Percentiles rank a stretch among this genome's conserved stretches.
Conservation (phyloP, 2,797 vertebrate genomes). For the Sebastes iracundus region DNA sequence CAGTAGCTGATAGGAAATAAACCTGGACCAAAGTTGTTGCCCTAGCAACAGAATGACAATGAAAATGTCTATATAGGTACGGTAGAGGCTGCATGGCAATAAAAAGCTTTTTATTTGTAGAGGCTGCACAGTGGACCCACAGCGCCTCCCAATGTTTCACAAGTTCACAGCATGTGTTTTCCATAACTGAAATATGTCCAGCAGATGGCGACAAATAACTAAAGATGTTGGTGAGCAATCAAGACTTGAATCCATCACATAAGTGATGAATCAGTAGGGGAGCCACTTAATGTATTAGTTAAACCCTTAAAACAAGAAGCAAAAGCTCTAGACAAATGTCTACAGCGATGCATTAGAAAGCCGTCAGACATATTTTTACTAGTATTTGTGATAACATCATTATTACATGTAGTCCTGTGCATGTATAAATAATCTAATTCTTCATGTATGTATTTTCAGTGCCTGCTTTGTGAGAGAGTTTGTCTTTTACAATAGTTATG, state of each 20-base stretch:
- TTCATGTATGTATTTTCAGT: not conserved
- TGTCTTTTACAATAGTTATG: not conserved
- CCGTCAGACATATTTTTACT: no score
- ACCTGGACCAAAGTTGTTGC: no score
- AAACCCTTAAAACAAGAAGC: not conserved
- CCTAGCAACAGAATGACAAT: no score
- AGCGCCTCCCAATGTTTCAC: not conserved
- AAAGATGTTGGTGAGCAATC: not conserved
- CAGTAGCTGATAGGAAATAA: no score
- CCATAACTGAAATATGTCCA: not conserved
- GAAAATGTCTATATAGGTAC: no score
- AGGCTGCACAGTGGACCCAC: no score
- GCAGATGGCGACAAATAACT: constrained; percentile 49
- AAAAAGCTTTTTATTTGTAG: not conserved
- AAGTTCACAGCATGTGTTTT: not conserved
- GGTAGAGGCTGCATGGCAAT: no score
- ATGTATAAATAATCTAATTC: not conserved
- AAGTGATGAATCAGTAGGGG: not conserved
- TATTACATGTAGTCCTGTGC: not conserved
- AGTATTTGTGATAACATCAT: not conserved
- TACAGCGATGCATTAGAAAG: not conserved
- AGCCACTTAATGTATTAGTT: not conserved
- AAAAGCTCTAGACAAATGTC: not conserved
- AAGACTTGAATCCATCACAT: no score
- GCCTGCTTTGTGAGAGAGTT: not conserved